phyloP scores from a whole-genome alignment of 1,140 invertebrate species.

The Habropoda laboriosa region DNA sequence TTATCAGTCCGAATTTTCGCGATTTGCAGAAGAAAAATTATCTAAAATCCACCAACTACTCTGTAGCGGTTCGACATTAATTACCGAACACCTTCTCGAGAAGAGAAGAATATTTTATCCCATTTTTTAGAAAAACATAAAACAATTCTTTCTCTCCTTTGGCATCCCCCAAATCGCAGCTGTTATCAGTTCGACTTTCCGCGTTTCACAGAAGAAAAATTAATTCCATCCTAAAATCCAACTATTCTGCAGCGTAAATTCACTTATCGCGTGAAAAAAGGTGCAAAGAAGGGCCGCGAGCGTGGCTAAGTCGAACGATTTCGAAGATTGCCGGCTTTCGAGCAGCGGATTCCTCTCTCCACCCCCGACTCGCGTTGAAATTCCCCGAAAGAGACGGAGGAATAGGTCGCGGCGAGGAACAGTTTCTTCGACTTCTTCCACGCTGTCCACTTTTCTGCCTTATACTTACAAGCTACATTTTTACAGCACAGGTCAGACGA shows the following conservation, averaged over 20 bases:
- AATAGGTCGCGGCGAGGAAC: not conserved
- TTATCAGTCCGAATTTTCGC: no score
- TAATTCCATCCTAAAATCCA: no score
- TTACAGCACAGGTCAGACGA: slow-evolving; percentile 37
- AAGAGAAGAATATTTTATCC: no score
- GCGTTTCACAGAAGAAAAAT: not conserved
- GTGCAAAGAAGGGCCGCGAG: slow-evolving; percentile 49
- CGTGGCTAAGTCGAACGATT: slow-evolving; percentile 31
- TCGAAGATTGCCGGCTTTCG: slow-evolving; percentile 42
- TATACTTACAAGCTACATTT: slow-evolving; percentile 48
- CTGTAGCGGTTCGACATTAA: no score
- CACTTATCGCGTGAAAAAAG: slow-evolving; percentile 36
- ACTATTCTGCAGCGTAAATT: no score
- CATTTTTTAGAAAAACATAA: no score
- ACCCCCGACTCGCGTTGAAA: slow-evolving; percentile 39
- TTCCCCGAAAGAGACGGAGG: slow-evolving; percentile 43
- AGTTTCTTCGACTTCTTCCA: slow-evolving; percentile 44
- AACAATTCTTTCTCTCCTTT: no score
- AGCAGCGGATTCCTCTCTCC: slow-evolving; percentile 3
- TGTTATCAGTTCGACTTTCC: no score
- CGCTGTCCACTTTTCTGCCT: not conserved
- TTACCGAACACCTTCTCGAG: no score
- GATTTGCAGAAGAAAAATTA: no score
- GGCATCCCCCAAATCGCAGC: no score
- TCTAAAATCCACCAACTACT: no score